phyloP scores from a whole-genome alignment of 2,113 vertebrate species.

The Tamias sibiricus region DNA sequence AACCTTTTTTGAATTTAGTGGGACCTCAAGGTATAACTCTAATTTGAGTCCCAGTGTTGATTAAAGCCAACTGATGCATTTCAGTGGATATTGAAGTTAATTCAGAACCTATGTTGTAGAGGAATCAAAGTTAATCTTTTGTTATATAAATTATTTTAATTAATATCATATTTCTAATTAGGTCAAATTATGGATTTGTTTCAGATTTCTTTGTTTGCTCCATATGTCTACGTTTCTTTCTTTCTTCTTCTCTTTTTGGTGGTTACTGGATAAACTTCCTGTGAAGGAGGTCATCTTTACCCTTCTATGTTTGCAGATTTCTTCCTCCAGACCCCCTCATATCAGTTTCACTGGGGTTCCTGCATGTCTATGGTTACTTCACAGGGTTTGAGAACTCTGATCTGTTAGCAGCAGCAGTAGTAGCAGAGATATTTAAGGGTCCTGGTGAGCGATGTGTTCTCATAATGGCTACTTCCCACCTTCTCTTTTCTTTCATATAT shows the following conservation, averaged over 20 bases:
- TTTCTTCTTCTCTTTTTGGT: not conserved
- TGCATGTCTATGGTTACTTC: not conserved
- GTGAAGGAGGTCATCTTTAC: not conserved
- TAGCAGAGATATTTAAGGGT: not conserved
- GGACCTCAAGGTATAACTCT: not conserved
- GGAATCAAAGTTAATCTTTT: not conserved
- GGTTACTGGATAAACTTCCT: not conserved
- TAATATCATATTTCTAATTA: conserved; percentile 1
- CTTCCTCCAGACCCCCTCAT: not conserved
- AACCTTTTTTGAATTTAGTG: not conserved
- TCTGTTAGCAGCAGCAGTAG: not conserved
- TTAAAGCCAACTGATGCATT: not conserved
- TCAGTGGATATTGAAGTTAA: not conserved
- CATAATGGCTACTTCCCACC: not conserved
- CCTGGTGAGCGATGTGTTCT: not conserved
- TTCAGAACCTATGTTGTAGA: not conserved
- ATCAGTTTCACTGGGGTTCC: not conserved
- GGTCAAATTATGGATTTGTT: not conserved
- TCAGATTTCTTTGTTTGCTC: not conserved
- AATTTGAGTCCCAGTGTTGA: not conserved
- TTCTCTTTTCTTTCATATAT: not conserved
- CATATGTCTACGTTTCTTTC: not conserved
- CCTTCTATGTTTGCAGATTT: not conserved
- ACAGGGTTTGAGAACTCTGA: not conserved
- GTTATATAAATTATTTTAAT: conserved; percentile 16